Conservation (phyloP, 2,113 vertebrate species). For the Notarius lentiginosus region DNA sequence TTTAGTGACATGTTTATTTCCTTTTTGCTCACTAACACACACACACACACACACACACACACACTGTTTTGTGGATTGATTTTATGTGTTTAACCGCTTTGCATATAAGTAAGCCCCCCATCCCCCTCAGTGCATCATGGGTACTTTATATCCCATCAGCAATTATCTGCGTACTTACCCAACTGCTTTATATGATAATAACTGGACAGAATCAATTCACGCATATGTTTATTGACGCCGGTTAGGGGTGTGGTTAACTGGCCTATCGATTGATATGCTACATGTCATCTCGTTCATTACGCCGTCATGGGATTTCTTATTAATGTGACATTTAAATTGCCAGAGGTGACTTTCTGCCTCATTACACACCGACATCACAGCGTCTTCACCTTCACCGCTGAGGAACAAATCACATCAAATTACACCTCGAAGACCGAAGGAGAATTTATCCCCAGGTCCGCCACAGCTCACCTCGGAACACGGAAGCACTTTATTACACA, state of each 20-base stretch:
- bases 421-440: neutral
- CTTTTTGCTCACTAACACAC: neutral
- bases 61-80: constrained; percentile 5
- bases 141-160: constrained; percentile 41
- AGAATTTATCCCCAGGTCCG: neutral
- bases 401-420: constrained; percentile 24
- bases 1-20: neutral
- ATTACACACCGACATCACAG: constrained; percentile 23
- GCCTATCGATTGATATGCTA: constrained; percentile 66
- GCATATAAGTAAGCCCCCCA: neutral
- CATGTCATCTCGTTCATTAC: constrained; percentile 64
- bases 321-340: constrained; percentile 52
- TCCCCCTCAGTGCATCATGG: neutral
- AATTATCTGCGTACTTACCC: constrained; percentile 76
- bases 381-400: neutral
- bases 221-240: constrained; percentile 77
- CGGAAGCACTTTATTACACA: too few relatives aligned
- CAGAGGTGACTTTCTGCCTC: constrained; percentile 38
- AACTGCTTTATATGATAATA: constrained; percentile 79
- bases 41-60: neutral
- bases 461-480: neutral
- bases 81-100: neutral
- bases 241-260: constrained; percentile 46
- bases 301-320: constrained; percentile 50
- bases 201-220: constrained; percentile 73